Conservation (phyloP, 1,140 invertebrate genomes). For the Vanessa atalanta region DNA sequence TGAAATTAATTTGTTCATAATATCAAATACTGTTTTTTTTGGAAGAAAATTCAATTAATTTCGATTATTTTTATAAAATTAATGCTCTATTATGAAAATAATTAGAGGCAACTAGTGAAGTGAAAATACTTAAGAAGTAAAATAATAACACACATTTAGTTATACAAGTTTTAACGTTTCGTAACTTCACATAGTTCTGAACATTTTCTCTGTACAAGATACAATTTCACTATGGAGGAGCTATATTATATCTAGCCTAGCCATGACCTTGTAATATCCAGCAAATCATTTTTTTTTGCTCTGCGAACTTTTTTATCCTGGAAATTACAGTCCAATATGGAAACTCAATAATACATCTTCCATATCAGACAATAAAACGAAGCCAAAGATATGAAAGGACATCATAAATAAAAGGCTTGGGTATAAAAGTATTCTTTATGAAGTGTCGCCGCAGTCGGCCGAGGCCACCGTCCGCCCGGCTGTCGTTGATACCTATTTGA, state of each 20-base stretch:
- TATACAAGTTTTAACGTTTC: not conserved
- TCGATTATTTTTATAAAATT: not conserved
- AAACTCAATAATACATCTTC: conserved; percentile 47
- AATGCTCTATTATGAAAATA: not conserved
- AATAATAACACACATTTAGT: not conserved
- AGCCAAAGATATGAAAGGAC: conserved; percentile 70
- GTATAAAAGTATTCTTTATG: conserved; percentile 79
- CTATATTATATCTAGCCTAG: not conserved
- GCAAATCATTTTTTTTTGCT: not conserved
- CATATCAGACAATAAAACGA: conserved; percentile 63
- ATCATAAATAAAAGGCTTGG: conserved; percentile 76
- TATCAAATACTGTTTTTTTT: not conserved
- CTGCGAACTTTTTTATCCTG: conserved; percentile 11
- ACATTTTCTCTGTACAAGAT: not conserved
- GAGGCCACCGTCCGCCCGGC: conserved; percentile 52
- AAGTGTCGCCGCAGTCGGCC: conserved; percentile 71
- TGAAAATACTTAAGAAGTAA: not conserved
- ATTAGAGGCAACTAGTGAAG: not conserved
- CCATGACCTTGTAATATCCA: not conserved
- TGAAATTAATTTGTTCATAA: no score
- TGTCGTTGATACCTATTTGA: conserved; percentile 74
- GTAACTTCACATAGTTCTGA: no score
- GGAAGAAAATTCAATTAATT: no score
- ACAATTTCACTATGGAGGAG: not conserved
- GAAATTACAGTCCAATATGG: conserved; percentile 30